Percentiles rank a stretch among this genome's conserved stretches.
Conservation (phyloP, 2,888 invertebrate genomes). For the Pecten maximus region DNA sequence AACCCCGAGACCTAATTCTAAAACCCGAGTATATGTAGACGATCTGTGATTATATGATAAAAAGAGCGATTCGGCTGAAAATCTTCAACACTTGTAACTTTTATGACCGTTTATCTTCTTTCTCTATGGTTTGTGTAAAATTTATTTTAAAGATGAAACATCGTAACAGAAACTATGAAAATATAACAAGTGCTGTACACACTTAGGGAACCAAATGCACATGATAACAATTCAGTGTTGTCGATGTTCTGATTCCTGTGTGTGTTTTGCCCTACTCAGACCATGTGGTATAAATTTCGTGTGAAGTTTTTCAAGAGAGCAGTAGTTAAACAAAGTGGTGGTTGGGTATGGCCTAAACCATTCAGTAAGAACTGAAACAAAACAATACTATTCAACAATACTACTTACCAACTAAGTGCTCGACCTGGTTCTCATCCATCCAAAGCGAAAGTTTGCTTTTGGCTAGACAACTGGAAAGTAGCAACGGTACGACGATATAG, state of each 20-base stretch:
- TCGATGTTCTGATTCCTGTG: background rate
- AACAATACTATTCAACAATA: conserved; percentile 3
- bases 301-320: conserved; percentile 24
- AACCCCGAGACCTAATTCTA: conserved; percentile 19
- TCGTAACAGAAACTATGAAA: conserved; percentile 20
- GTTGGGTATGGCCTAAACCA: background rate
- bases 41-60: conserved; percentile 11
- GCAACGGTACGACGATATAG: conserved; percentile 14
- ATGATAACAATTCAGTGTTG: background rate
- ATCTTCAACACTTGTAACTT: conserved; percentile 23
- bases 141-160: conserved; percentile 32
- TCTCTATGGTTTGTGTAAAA: conserved; percentile 23
- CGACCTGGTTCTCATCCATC: conserved; percentile 69
- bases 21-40: background rate
- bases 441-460: conserved; percentile 65
- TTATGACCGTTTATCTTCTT: conserved; percentile 35
- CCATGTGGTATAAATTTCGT: conserved; percentile 30
- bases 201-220: background rate
- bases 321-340: background rate
- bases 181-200: conserved; percentile 3
- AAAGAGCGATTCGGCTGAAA: conserved; percentile 17
- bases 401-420: conserved; percentile 60
- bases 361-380: conserved; percentile 17
- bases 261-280: background rate
- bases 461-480: conserved; percentile 37